These are phyloP conservation scores for Micromussa lordhowensis DNA, from an alignment of 92 coral and sea anemone species.

Conservation along the genomic window DNA sequence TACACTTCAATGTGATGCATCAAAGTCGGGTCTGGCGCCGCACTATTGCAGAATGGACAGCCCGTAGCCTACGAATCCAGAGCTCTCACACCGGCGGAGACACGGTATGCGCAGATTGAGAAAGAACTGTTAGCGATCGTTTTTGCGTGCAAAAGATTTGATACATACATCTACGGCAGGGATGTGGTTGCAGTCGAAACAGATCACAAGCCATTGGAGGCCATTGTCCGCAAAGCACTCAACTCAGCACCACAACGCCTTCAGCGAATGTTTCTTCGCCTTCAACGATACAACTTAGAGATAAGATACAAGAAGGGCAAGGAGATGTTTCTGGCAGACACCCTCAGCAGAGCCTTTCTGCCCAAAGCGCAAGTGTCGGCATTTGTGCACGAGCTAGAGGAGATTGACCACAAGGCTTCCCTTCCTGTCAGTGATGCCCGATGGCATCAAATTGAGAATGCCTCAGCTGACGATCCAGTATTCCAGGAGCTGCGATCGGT, in stretches of 20 bases:
- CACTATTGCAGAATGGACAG: constrained; percentile 51
- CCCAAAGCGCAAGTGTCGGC: constrained; percentile 48
- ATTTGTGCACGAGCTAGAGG: constrained; percentile 44
- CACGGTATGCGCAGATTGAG: constrained; percentile 64
- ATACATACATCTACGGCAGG: constrained; percentile 47
- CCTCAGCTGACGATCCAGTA: constrained; percentile 40
- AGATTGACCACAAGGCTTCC: constrained; percentile 40
- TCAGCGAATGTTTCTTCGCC: constrained; percentile 53
- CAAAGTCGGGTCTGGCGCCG: constrained; percentile 54
- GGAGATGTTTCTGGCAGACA: constrained; percentile 62
- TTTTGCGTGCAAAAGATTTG: constrained; percentile 33
- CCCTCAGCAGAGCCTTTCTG: constrained; percentile 61
- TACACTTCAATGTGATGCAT: constrained; percentile 64
- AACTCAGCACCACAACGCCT: constrained; percentile 58
- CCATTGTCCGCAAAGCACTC: constrained; percentile 54
- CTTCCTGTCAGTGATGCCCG: constrained; percentile 52
- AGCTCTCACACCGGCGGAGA: constrained; percentile 59
- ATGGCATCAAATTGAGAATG: constrained; percentile 56
- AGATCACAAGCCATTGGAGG: constrained; percentile 60
- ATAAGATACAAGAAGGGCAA: constrained; percentile 63
- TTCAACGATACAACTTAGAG: constrained; percentile 49
- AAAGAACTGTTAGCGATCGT: constrained; percentile 59
- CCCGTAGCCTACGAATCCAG: constrained; percentile 61
- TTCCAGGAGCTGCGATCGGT: constrained; percentile 35
- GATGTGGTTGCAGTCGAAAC: constrained; percentile 40